Base-by-base conservation (phyloP, 2,797 vertebrate genomes). In the Delichon dasypus region DNA sequence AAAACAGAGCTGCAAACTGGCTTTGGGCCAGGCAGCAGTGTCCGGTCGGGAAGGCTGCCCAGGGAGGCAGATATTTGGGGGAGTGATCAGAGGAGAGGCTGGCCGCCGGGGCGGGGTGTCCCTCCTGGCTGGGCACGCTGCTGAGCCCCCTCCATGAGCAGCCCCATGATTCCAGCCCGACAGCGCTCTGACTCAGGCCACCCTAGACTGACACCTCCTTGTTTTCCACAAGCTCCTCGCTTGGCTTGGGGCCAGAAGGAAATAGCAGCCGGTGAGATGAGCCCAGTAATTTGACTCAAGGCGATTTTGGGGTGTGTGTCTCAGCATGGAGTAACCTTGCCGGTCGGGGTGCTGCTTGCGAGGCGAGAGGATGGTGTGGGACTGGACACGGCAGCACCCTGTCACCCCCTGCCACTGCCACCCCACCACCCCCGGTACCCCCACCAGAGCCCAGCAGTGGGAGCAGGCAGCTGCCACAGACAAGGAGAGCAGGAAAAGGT, bases 171-270 rank as follows among this genome's bases (percentile, higher is more conserved):
- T 38, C 10, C 1, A 26, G 75, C 71, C 73, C 53, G 1, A 80
- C n/a, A 9, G 85, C 20, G 16, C 68, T 82, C 73, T 97, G 95
- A 95, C 78, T 95, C 94, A 91, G 21, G 14, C 14, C 8, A 9
- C 48, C 23, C 65, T 53, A 50, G 38, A 20, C 62, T 71, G 92
- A 72, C 92, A 67, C 4, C 11, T 22, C 61, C 95, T 95, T 96
- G 86, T 95, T 96, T 95, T 89, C 60, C 45, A 32, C 70, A 17
- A 34, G 60, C 64, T 89, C 64, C 80, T 91, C 13, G 1, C 75
- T 90, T 96, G 92, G 92, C 94, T 44, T 23, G 27, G 58, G 80
- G 66, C 89, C 86, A 95, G 94, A 83, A 95, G 93, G 96, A 96
- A 96, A 92, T 45, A 84, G 73, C 79, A 95, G 71, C 65, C 17